These are phyloP conservation scores for Pollicipes pollicipes DNA, from an alignment of 1,140 invertebrate species.

Conservation along the genomic window DNA sequence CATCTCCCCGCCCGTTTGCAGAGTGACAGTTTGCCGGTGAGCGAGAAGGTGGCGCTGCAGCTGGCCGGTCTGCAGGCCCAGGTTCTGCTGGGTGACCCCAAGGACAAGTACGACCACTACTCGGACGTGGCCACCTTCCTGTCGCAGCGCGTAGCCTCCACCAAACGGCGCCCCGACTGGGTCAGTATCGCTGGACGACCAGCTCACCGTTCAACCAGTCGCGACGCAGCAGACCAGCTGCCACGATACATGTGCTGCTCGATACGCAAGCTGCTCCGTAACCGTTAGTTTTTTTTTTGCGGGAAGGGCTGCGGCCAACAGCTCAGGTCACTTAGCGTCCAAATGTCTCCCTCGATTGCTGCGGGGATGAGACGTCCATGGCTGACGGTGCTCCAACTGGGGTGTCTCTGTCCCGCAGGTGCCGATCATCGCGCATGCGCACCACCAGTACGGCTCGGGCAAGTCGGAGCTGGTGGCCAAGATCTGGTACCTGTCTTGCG, in stretches of 20 bases:
- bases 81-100: conserved; percentile 71
- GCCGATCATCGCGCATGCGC: conserved; percentile 65
- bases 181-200: too few species aligned
- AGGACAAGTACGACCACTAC: conserved; percentile 52
- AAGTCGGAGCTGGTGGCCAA: conserved; percentile 79
- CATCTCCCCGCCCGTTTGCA: too few species aligned
- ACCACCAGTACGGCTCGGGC: conserved; percentile 73
- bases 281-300: too few species aligned
- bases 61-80: conserved; percentile 84
- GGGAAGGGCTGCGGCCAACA: too few species aligned
- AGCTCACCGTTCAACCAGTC: too few species aligned
- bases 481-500: conserved; percentile 82
- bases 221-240: too few species aligned
- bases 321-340: too few species aligned
- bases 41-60: conserved; percentile 82
- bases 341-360: too few species aligned
- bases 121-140: conserved; percentile 59
- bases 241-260: too few species aligned
- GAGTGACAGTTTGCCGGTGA: conserved; percentile 50
- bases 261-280: too few species aligned
- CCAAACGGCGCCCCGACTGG: neutral
- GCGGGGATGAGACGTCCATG: too few species aligned
- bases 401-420: conserved; percentile 37
- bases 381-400: too few species aligned
- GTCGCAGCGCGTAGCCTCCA: conserved; percentile 47